Base-by-base conservation (phyloP, 2,888 invertebrate species). In the Agonopterix alstromeriana region DNA sequence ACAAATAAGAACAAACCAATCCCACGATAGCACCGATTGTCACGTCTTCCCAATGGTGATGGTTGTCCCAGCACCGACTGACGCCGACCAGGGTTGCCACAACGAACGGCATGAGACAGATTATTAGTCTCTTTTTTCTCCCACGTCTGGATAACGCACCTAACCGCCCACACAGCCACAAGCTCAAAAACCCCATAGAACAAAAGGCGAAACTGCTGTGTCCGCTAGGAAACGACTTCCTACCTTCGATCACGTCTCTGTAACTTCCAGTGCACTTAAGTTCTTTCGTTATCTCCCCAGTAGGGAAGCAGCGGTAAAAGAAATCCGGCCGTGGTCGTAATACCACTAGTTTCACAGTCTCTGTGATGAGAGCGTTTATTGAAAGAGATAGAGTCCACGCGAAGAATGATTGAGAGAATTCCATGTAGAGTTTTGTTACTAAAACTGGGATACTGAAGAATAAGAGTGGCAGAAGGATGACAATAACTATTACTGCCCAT, bases 21-120 rank as follows among this genome's bases (percentile, higher is more conserved):
- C 96, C 96, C 50, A 96, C 77, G 0, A 92, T 1, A 12, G 93
- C 91, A 1, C 96, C 96, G 35, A 90, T 91, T 1, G 91, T 61
- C 0, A 96, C 93, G 84, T 96, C 96, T 88, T 95, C 93, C 94
- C 94, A 95, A 69, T 97, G 96, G 78, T 97, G 97, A 75, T 96
- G 96, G 74, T 96, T 96, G 77, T 97, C 97, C 61, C 93, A 94
- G 11, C 93, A 94, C 46, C 97, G 90, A 66, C 94, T 95, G 2
- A 94, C 75, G 0, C 94, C 94, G 45, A 96, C 90, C 41, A 83
- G 54, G 4, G 72, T 62, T 1, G 96, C 94, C 41, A 90, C 58
- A 7, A 93, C 50, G 1, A 95, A 60, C 0, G 95, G 95, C n/a
- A 88, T 46, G 5, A 92, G 46, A 53, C 92, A 89, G 3, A 90